Evolutionary conservation across 2,797 vertebrate genomes (phyloP).

Genomic region (Propithecus deckenii): DNA sequence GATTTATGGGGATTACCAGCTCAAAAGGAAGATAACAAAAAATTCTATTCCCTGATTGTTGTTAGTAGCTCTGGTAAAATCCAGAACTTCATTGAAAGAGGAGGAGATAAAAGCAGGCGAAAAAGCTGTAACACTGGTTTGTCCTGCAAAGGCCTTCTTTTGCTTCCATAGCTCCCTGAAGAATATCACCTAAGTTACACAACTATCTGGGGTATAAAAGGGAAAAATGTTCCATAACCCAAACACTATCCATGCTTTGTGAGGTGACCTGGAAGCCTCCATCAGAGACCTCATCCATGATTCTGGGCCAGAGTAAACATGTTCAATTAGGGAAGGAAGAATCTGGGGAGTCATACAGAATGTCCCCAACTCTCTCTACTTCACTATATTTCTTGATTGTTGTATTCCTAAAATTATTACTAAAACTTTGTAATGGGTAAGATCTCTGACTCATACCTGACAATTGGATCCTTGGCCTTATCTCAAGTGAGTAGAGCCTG

Average conservation of each 20-base stretch:
- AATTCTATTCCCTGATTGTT: neutral
- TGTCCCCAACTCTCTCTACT: neutral
- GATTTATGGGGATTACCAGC: neutral
- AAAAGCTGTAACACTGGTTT: neutral
- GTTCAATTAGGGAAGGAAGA: neutral
- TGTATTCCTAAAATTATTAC: constrained; percentile 46
- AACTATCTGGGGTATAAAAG: neutral
- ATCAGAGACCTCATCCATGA: neutral
- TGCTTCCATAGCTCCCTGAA: constrained; percentile 22
- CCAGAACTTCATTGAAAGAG: neutral
- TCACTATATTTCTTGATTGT: neutral
- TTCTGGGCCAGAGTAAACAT: neutral
- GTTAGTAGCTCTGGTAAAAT: constrained; percentile 39
- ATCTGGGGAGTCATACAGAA: neutral
- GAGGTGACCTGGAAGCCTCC: neutral
- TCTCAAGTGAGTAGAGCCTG: constrained; percentile 26
- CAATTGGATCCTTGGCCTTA: constrained; percentile 27
- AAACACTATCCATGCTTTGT: neutral
- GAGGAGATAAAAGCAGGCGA: neutral
- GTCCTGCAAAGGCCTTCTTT: constrained; percentile 2
- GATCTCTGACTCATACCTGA: constrained; percentile 49
- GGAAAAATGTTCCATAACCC: constrained; percentile 37
- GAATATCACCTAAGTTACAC: constrained; percentile 22
- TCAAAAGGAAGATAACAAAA: neutral
- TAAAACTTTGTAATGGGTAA: constrained; percentile 36